Conservation (phyloP, 2,888 invertebrate species). For the Polymixis lichenea region DNA sequence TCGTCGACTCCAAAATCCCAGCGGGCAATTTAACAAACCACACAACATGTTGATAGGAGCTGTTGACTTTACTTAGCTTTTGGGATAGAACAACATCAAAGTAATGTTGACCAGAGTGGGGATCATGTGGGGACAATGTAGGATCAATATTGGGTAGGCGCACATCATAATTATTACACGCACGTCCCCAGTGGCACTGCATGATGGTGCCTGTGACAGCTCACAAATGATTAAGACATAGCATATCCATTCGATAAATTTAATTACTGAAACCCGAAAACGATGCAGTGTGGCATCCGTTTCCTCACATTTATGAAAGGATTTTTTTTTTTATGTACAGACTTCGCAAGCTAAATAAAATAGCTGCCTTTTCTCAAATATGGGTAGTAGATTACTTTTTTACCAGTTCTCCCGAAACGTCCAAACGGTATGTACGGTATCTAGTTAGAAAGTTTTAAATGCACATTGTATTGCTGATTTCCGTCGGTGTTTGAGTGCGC, state of each 20-base stretch:
- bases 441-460: not conserved
- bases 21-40: conserved; percentile 17
- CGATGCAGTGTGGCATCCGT: not conserved
- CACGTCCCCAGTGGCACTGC: not conserved
- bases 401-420: no score
- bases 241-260: not conserved
- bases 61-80: conserved; percentile 32
- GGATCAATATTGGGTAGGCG: no score
- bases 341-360: not conserved
- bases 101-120: not conserved
- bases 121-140: not conserved
- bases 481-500: not conserved
- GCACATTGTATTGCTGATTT: not conserved
- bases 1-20: conserved; percentile 4
- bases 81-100: not conserved
- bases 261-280: not conserved
- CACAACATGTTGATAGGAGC: not conserved
- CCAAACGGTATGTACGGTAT: not conserved
- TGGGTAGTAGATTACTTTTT: no score
- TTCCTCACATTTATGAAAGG: not conserved
- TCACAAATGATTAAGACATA: not conserved
- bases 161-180: not conserved
- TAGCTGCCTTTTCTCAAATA: not conserved
- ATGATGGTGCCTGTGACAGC: not conserved
- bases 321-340: not conserved